Evolutionary conservation across 2,797 vertebrate genomes (phyloP), one percentile per base, ranked within the genome.

Genomic region (Tolypeutes matacus): DNA sequence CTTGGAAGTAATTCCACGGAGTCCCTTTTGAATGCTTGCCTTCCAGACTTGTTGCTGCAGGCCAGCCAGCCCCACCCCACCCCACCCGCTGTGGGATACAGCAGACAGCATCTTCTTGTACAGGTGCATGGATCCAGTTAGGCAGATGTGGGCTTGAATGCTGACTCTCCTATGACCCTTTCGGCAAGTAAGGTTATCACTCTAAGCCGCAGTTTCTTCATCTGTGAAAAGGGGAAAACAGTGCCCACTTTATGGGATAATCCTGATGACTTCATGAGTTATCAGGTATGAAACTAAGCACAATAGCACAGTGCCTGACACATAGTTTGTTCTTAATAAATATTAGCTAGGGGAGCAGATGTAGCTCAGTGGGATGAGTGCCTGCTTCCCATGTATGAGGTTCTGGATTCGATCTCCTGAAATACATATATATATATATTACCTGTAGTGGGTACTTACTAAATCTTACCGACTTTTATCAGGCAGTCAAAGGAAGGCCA

Each of bases 181-280:
- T 51, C 29, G 67, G 76, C 9, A 89, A 70, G 10, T 65, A 2
- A 69, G 42, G 56, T 77, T 56, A 29, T 51, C 42, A 39, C 17
- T 58, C 42, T 78, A 46, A 84, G 69, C 81, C n/a, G 87, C 34
- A 6, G 53, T 65, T 60, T 95, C 95, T 84, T 91, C n/a, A 2
- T 25, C 58, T 8, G 18, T 51, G 49, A 80, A 83, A 65, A 15
- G 15, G 17, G 29, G 36, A 18, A 36, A 73, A 49, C 21, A 46
- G 53, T 18, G 46, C 23, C 80, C 46, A 46, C 27, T 67, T 90
- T 11, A 51, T 58, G 42, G 58, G 20, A 49, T 49, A 69, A 62
- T 60, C n/a, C 7, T 46, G 42, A 67, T 31, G 58, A 34, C 75
- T 60, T 83, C 81, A 7, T 60, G n/a, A 46, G 46, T 6, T 46